phyloP scores from a whole-genome alignment of 2,888 invertebrate genomes.

The Lochmaea crataegi region DNA sequence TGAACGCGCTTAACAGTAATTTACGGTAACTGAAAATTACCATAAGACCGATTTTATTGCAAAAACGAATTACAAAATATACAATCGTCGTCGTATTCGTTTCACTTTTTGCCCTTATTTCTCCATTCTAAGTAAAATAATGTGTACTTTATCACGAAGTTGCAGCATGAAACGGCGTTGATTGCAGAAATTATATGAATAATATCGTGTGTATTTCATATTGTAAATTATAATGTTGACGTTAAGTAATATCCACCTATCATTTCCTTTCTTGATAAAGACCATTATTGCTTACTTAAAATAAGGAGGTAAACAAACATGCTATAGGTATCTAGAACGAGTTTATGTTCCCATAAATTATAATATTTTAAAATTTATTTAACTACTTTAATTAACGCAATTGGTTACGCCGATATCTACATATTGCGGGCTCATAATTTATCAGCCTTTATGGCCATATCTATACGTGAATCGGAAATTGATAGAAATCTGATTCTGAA shows the following conservation, averaged over 20 bases:
- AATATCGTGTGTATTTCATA: constrained; percentile 36
- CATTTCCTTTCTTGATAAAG: constrained; percentile 34
- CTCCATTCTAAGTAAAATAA: constrained; percentile 17
- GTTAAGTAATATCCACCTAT: constrained; percentile 37
- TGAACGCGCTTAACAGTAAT: not conserved
- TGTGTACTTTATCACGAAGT: constrained; percentile 18
- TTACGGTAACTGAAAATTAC: not conserved
- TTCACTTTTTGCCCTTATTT: constrained; percentile 12
- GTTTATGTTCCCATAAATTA: constrained; percentile 33
- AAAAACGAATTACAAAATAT: not conserved
- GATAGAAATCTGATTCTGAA: too few species aligned
- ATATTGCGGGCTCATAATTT: not conserved
- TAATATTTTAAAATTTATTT: constrained; percentile 18
- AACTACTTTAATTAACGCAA: constrained; percentile 4
- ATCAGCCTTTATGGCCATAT: not conserved
- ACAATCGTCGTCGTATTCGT: not conserved
- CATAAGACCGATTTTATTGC: constrained; percentile 1
- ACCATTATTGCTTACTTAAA: constrained; percentile 27
- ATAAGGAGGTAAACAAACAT: constrained; percentile 37
- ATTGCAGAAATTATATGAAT: constrained; percentile 39
- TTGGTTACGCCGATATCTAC: not conserved
- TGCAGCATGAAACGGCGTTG: constrained; percentile 25
- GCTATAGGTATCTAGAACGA: constrained; percentile 26
- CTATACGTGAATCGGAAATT: not conserved
- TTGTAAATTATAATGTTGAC: constrained; percentile 34